Conservation (phyloP, 2,888 invertebrate genomes). For the Agrotis exclamationis region DNA sequence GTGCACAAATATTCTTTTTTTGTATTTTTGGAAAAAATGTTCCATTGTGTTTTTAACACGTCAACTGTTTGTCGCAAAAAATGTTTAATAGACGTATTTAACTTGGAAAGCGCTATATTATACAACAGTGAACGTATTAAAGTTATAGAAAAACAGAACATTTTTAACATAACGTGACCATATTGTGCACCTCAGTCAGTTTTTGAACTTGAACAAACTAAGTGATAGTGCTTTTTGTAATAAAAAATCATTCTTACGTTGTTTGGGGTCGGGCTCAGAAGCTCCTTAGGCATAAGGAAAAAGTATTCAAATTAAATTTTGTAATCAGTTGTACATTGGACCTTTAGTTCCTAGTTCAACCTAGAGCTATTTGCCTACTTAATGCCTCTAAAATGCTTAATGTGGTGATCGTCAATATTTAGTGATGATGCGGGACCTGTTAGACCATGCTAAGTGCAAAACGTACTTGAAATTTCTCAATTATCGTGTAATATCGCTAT, state of each 20-base stretch:
- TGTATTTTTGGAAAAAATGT: constrained; percentile 32
- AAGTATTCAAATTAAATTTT: constrained; percentile 69
- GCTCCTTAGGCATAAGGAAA: constrained; percentile 81
- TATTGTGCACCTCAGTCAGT: constrained; percentile 57
- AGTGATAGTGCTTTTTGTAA: constrained; percentile 67
- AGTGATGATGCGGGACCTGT: constrained; percentile 22
- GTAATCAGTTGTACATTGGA: constrained; percentile 83
- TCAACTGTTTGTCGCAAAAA: background rate
- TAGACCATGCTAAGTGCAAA: constrained; percentile 45
- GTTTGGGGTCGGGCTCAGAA: constrained; percentile 84
- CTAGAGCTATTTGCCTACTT: constrained; percentile 38
- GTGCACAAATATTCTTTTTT: constrained; percentile 46
- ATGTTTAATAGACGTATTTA: no score
- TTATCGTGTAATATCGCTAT: background rate
- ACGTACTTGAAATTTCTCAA: constrained; percentile 14
- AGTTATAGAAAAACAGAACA: constrained; percentile 16
- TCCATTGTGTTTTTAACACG: constrained; percentile 18
- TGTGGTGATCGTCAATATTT: constrained; percentile 45
- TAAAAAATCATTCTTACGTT: constrained; percentile 80
- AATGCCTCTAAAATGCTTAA: constrained; percentile 47
- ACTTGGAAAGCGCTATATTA: no score
- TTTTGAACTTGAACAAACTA: constrained; percentile 45
- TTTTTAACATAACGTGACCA: constrained; percentile 33
- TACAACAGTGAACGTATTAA: constrained; percentile 16
- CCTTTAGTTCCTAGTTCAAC: constrained; percentile 71